These are phyloP conservation scores for Empidonax alnorum DNA, from an alignment of 2,113 vertebrate genomes.

Conservation along the genomic window DNA sequence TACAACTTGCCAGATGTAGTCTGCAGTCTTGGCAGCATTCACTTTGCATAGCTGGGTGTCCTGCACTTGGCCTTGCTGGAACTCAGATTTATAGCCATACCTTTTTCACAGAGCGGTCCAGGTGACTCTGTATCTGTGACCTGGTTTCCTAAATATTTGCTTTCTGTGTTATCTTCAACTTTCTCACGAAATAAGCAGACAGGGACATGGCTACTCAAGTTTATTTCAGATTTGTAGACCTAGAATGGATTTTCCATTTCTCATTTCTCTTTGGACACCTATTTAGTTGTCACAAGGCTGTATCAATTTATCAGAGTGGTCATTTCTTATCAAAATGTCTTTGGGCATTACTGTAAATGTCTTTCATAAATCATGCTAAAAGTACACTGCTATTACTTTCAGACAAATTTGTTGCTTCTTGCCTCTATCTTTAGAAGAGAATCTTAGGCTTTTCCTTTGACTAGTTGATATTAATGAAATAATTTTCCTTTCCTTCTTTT, in stretches of 20 bases:
- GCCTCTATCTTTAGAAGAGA: background rate
- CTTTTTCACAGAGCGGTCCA: background rate
- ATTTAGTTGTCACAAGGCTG: background rate
- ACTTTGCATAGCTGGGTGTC: background rate
- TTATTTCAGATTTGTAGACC: background rate
- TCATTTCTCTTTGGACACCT: background rate
- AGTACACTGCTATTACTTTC: background rate
- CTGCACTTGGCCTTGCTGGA: background rate
- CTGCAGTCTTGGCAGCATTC: background rate
- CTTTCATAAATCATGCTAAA: background rate
- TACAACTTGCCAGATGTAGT: background rate
- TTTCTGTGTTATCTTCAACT: background rate
- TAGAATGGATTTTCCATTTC: background rate
- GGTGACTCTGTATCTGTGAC: background rate
- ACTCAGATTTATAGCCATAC: background rate
- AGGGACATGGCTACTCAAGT: fast-evolving
- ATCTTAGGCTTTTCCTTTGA: background rate
- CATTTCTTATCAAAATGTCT: background rate
- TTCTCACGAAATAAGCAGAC: background rate
- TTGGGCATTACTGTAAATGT: background rate
- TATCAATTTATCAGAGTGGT: background rate
- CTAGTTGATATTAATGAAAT: background rate
- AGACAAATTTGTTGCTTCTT: background rate
- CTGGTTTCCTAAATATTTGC: background rate
- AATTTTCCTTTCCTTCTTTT: background rate